phyloP scores from a whole-genome alignment of 2,113 vertebrate genomes.

The Phrynocephalus versicolor region DNA sequence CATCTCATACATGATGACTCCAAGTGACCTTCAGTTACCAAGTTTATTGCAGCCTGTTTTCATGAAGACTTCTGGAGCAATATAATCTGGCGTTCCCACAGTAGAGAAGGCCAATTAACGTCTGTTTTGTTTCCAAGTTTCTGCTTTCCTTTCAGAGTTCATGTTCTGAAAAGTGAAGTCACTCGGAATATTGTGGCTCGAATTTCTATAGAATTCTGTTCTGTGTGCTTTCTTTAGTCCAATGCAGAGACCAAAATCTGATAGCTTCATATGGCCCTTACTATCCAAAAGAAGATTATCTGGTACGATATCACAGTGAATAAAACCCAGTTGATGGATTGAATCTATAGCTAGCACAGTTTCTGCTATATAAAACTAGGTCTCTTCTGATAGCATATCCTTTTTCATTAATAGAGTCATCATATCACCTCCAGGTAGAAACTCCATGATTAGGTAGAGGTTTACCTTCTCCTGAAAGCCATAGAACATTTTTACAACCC shows the following conservation, averaged over 20 bases:
- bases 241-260: conserved; percentile 96
- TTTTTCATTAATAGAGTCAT: conserved; percentile 99
- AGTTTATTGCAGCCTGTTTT: conserved; percentile 98
- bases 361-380: conserved; percentile 97
- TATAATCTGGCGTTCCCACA: conserved; percentile 96
- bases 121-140: conserved; percentile 98
- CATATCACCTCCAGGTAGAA: conserved; percentile 98
- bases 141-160: conserved; percentile 99
- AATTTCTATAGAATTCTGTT: conserved; percentile 96
- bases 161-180: conserved; percentile 99
- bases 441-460: conserved; percentile 99
- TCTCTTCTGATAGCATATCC: conserved; percentile 94
- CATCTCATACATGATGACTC: conserved; percentile 99
- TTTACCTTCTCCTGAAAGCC: conserved; percentile 99
- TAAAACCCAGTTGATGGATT: conserved; percentile 96
- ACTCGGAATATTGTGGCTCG: conserved; percentile 95
- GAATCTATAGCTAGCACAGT: conserved; percentile 97
- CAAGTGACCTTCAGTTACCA: conserved; percentile 97
- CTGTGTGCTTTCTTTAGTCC: conserved; percentile 96
- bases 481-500: conserved; percentile 99
- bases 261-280: conserved; percentile 97
- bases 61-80: conserved; percentile 96
- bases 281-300: conserved; percentile 97
- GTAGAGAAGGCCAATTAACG: conserved; percentile 96
- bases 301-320: conserved; percentile 97